A percentile compares a stretch with the other conserved stretches of the same genome.
phyloP scores from a whole-genome alignment of 2,888 invertebrate species.

The Plemyria rubiginata region DNA sequence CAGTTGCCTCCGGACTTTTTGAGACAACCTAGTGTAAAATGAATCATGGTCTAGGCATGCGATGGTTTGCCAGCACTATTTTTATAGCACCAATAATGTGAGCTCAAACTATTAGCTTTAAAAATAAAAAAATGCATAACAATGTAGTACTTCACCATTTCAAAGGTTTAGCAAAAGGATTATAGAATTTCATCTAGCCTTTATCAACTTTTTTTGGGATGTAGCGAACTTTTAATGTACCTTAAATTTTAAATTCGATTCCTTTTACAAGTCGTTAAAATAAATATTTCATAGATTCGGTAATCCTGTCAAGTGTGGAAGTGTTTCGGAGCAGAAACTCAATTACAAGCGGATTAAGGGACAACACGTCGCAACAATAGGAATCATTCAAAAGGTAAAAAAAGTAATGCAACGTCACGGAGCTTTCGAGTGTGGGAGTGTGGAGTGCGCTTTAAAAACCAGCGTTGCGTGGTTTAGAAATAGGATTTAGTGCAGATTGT shows the following conservation, averaged over 20 bases:
- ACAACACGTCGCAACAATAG: slow-evolving; percentile 64
- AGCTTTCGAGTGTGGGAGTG: slow-evolving; percentile 77
- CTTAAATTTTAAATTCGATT: no score
- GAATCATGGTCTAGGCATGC: slow-evolving; percentile 39
- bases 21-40: slow-evolving; percentile 46
- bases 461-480: slow-evolving; percentile 78
- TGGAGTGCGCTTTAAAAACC: slow-evolving; percentile 73
- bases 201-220: slow-evolving; percentile 1
- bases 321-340: slow-evolving; percentile 53
- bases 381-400: slow-evolving; percentile 58
- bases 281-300: slow-evolving; percentile 14
- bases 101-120: not conserved
- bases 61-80: slow-evolving; percentile 18
- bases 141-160: not conserved
- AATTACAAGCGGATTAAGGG: slow-evolving; percentile 72
- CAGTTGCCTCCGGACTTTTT: slow-evolving; percentile 67
- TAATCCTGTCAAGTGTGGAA: slow-evolving; percentile 45
- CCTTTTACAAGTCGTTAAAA: slow-evolving; percentile 4
- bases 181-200: no score
- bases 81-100: slow-evolving; percentile 9
- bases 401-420: slow-evolving; percentile 62
- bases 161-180: no score
- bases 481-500: slow-evolving; percentile 77
- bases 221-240: not conserved
- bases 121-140: not conserved